These are phyloP conservation scores for Leistus spinibarbis DNA, from an alignment of 2,888 invertebrate species.

Conservation along the genomic window DNA sequence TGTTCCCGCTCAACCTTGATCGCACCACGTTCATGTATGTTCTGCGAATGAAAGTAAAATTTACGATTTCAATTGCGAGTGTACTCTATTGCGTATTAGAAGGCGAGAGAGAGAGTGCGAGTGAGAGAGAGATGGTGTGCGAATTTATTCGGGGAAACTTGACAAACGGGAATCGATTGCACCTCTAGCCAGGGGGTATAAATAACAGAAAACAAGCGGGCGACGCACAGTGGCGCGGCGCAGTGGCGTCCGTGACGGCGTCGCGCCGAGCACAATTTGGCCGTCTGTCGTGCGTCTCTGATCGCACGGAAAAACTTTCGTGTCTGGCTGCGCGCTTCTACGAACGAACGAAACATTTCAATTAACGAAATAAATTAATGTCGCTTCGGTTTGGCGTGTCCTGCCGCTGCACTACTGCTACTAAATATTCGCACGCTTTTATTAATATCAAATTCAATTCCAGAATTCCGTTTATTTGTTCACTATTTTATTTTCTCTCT, in stretches of 20 bases:
- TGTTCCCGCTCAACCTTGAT: neutral
- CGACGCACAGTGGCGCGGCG: neutral
- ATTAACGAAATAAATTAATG: constrained; percentile 28
- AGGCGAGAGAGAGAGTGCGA: neutral
- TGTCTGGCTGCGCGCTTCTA: neutral
- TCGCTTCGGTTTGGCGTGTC: neutral
- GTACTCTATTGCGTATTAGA: neutral
- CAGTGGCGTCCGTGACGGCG: constrained; percentile 8
- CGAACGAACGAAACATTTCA: constrained; percentile 30
- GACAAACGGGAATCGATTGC: constrained; percentile 38
- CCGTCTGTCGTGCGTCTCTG: neutral
- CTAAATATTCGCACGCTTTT: neutral
- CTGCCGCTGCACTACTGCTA: too few species aligned
- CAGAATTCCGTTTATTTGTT: neutral
- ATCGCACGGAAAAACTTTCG: neutral
- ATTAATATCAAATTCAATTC: neutral
- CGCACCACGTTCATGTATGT: constrained; percentile 7
- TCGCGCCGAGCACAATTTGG: neutral
- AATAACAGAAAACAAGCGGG: constrained; percentile 33
- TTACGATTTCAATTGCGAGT: constrained; percentile 28
- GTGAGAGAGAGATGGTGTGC: constrained; percentile 28
- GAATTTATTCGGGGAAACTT: constrained; percentile 36
- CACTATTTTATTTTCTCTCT: too few species aligned
- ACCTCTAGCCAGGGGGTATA: constrained; percentile 24
- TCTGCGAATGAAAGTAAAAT: constrained; percentile 27